Evolutionary conservation across 2,888 invertebrate species (phyloP).

Genomic region (Drosophila multiciliata): DNA sequence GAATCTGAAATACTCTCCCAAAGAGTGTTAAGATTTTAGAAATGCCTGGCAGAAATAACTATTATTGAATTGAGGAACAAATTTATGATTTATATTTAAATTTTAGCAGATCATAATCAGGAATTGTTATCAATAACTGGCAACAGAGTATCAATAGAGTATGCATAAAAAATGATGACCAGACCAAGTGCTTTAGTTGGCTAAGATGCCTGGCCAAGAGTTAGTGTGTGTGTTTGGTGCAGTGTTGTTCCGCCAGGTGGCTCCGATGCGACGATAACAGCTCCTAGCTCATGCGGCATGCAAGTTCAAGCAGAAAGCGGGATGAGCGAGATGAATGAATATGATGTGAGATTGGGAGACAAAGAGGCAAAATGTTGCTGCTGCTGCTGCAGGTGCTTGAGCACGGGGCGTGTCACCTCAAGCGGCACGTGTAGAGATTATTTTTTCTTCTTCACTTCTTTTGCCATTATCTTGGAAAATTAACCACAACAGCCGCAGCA

Average conservation of each 20-base stretch:
- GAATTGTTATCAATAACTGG: background rate
- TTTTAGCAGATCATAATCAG: background rate
- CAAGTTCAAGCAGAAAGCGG: slow-evolving; percentile 51
- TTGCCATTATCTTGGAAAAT: slow-evolving; percentile 78
- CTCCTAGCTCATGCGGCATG: slow-evolving; percentile 63
- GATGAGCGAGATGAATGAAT: slow-evolving; percentile 34
- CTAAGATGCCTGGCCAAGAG: slow-evolving; percentile 19
- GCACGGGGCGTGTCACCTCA: slow-evolving; percentile 57
- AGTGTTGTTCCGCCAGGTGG: slow-evolving; percentile 71
- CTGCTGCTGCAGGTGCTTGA: slow-evolving; percentile 37
- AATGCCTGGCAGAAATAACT: background rate
- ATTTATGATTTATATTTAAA: background rate
- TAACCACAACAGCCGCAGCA: slow-evolving; percentile 65
- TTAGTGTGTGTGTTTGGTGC: slow-evolving; percentile 20
- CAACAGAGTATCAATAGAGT: background rate
- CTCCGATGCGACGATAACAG: slow-evolving; percentile 68
- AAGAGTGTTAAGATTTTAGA: background rate
- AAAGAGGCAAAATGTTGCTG: slow-evolving; percentile 4
- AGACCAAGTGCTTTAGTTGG: slow-evolving; percentile 50
- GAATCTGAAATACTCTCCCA: slow-evolving; percentile 1
- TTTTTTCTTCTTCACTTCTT: slow-evolving; percentile 59
- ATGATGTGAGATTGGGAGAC: slow-evolving; percentile 5
- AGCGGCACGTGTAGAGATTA: slow-evolving; percentile 75
- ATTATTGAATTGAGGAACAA: background rate
- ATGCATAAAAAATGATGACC: slow-evolving; percentile 14